phyloP scores from a whole-genome alignment of 2,888 invertebrate genomes.

The Xestia ashworthii region DNA sequence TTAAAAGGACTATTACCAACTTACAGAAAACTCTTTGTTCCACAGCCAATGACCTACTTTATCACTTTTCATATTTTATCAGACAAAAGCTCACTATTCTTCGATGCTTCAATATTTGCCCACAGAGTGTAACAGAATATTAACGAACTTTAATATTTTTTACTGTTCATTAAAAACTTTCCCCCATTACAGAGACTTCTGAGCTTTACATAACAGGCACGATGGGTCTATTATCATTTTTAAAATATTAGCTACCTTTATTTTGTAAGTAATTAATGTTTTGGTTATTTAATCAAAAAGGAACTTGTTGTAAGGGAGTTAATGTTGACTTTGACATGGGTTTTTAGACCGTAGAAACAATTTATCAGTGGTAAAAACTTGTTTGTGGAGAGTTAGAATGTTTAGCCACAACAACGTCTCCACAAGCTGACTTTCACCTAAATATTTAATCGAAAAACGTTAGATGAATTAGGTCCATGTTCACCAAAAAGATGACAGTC shows the following conservation, averaged over 20 bases:
- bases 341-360: slow-evolving; percentile 64
- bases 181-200: background rate
- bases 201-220: slow-evolving; percentile 15
- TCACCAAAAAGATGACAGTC: too few species aligned
- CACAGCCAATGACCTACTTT: background rate
- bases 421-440: slow-evolving; percentile 8
- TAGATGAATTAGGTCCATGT: slow-evolving; percentile 14
- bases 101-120: slow-evolving; percentile 20
- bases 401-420: slow-evolving; percentile 43
- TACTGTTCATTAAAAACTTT: slow-evolving; percentile 46
- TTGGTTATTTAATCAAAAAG: slow-evolving; percentile 69
- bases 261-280: slow-evolving; percentile 45
- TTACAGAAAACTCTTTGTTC: background rate
- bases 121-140: slow-evolving; percentile 20
- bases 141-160: slow-evolving; percentile 27
- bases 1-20: background rate
- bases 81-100: slow-evolving; percentile 9
- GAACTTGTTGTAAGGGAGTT: slow-evolving; percentile 54
- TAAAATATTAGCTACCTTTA: slow-evolving; percentile 24
- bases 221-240: slow-evolving; percentile 23
- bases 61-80: background rate
- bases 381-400: slow-evolving; percentile 55
- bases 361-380: slow-evolving; percentile 68
- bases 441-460: slow-evolving; percentile 52
- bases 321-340: slow-evolving; percentile 67